These are phyloP conservation scores for Archips crataeganus DNA, from an alignment of 2,888 invertebrate genomes.

Conservation along the genomic window DNA sequence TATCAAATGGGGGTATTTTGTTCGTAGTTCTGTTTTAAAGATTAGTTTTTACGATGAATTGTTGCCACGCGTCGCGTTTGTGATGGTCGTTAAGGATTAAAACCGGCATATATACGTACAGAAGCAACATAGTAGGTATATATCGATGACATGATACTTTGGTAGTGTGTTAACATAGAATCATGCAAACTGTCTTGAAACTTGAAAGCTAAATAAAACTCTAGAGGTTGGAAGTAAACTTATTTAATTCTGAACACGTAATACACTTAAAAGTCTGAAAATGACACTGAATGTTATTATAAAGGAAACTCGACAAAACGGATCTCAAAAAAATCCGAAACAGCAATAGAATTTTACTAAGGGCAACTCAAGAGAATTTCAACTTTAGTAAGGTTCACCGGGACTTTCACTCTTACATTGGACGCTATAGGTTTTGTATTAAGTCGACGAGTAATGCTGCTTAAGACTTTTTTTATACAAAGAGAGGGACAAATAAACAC, in stretches of 20 bases:
- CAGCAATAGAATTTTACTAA: slow-evolving; percentile 3
- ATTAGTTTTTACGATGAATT: slow-evolving; percentile 1
- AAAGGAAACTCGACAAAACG: slow-evolving; percentile 4
- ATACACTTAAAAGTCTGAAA: not conserved
- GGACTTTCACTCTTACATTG: not conserved
- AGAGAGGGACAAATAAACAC: not conserved
- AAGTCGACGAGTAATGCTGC: not conserved
- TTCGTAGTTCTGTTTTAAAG: slow-evolving; percentile 22
- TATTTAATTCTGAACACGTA: not conserved
- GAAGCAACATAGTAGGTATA: too few relatives aligned
- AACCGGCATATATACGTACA: too few relatives aligned
- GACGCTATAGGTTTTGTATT: not conserved
- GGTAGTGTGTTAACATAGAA: too few relatives aligned
- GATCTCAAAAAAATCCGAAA: not conserved
- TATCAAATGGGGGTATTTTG: not conserved
- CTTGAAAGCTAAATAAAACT: too few relatives aligned
- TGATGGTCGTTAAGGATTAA: not conserved
- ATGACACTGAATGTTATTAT: slow-evolving; percentile 3
- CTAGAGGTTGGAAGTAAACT: not conserved
- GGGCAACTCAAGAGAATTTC: not conserved
- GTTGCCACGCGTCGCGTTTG: slow-evolving; percentile 1
- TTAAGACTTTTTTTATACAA: not conserved
- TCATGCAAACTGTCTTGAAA: too few relatives aligned
- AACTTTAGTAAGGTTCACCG: not conserved
- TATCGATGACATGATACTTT: too few relatives aligned